Percentiles rank a stretch among this genome's conserved stretches.
These are phyloP conservation scores for Polypterus bichir DNA, from an alignment of 2,113 vertebrate species.

Conservation along the genomic window DNA sequence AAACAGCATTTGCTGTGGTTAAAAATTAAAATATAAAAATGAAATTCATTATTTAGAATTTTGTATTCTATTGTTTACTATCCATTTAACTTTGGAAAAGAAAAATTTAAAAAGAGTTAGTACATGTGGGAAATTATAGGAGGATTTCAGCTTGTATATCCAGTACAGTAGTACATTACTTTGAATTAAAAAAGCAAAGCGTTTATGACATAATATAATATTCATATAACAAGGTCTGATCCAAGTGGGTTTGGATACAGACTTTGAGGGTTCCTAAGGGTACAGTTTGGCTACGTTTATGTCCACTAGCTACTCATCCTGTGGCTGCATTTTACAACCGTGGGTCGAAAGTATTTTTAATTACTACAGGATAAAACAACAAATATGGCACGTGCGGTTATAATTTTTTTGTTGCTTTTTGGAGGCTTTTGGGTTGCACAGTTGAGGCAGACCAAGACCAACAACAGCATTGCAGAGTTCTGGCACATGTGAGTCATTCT, in stretches of 20 bases:
- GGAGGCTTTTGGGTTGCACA: conserved; percentile 21
- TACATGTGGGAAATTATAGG: too few species aligned
- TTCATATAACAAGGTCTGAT: conserved; percentile 5
- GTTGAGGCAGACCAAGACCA: conserved; percentile 26
- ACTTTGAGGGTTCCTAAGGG: conserved; percentile 25
- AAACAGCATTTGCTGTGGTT: too few species aligned
- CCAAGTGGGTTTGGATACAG: conserved; percentile 29
- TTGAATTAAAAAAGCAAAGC: too few species aligned
- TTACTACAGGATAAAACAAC: conserved; percentile 37
- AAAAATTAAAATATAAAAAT: too few species aligned
- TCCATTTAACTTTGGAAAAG: too few species aligned
- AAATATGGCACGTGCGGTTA: conserved; percentile 30
- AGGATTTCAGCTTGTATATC: too few species aligned
- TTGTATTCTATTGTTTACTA: too few species aligned
- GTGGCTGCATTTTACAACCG: conserved; percentile 35
- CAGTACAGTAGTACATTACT: too few species aligned
- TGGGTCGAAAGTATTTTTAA: conserved; percentile 38
- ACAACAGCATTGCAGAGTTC: conserved; percentile 14
- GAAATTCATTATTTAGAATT: too few species aligned
- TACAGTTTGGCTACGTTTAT: conserved; percentile 32
- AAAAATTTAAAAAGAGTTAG: too few species aligned
- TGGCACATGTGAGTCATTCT: conserved; percentile 17
- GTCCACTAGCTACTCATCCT: conserved; percentile 23
- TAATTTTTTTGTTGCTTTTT: conserved; percentile 25
- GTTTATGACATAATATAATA: conserved; percentile 6